Evolutionary conservation across 2,113 vertebrate species (phyloP).

Genomic region (Takifugu bimaculatus): DNA sequence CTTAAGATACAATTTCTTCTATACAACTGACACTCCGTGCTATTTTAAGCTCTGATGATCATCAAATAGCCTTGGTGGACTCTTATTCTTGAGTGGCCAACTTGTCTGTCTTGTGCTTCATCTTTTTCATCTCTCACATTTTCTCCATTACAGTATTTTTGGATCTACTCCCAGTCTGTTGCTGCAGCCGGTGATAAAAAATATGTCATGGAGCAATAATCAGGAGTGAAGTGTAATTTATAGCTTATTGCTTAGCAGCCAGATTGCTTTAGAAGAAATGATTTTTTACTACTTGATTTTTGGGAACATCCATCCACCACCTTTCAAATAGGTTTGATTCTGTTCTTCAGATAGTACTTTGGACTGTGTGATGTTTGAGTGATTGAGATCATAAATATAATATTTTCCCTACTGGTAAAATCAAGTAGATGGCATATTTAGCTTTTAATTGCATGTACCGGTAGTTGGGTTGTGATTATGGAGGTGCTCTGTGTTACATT

Average conservation of each 20-base stretch:
- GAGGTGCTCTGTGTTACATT: constrained; percentile 2
- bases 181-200: constrained; percentile 23
- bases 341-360: neutral
- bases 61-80: neutral
- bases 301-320: neutral
- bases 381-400: too few species aligned
- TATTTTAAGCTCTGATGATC: neutral
- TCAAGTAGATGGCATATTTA: constrained; percentile 7
- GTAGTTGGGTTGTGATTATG: constrained; percentile 33
- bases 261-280: neutral
- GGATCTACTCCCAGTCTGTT: constrained; percentile 30
- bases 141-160: constrained; percentile 3
- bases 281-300: too few species aligned
- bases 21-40: too few species aligned
- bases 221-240: too few species aligned
- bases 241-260: neutral
- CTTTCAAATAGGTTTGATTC: constrained; percentile 1
- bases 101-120: constrained; percentile 12
- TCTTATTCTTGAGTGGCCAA: neutral
- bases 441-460: constrained; percentile 19
- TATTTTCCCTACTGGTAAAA: too few species aligned
- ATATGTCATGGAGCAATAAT: neutral
- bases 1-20: too few species aligned
- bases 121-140: constrained; percentile 7
- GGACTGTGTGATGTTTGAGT: too few species aligned